A percentile compares a stretch with the other conserved stretches of the same genome.
Evolutionary conservation across 2,888 invertebrate genomes (phyloP).

Genomic region (Drosophila incognita): DNA sequence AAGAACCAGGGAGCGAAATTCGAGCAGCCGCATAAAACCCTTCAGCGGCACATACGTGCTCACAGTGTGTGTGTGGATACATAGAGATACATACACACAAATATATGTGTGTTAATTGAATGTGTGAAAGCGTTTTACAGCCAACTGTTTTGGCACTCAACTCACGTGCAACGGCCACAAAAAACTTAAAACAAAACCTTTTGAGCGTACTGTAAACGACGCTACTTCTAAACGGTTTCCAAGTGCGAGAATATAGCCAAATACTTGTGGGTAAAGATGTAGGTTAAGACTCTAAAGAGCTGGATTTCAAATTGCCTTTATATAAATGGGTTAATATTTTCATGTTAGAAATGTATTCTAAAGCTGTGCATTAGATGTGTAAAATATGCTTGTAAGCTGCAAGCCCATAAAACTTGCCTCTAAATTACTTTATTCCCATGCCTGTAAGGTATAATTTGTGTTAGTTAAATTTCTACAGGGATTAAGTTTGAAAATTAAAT

Average conservation of each 20-base stretch:
- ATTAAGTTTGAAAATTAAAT: not conserved
- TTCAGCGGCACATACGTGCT: constrained; percentile 21
- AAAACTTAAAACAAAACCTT: not conserved
- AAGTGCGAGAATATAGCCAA: constrained; percentile 5
- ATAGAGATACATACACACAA: not conserved
- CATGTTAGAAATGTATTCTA: not conserved
- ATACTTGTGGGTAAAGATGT: not conserved
- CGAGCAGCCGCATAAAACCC: constrained; percentile 24
- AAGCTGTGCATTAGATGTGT: not conserved
- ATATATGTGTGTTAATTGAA: constrained; percentile 59
- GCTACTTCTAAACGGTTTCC: constrained; percentile 16
- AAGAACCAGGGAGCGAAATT: constrained; percentile 22
- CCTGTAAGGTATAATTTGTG: not conserved
- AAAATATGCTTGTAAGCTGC: not conserved
- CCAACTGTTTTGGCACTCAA: constrained; percentile 43
- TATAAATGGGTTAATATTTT: not conserved
- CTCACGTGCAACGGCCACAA: constrained; percentile 47
- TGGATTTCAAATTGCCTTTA: not conserved
- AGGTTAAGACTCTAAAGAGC: not conserved
- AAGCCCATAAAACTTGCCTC: not conserved
- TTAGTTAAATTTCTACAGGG: not conserved
- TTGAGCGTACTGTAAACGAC: constrained; percentile 22
- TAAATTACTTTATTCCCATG: not conserved
- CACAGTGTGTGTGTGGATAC: not conserved
- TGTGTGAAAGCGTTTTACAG: constrained; percentile 68